phyloP scores from a whole-genome alignment of 2,888 invertebrate species.

The Fragum fragum region DNA sequence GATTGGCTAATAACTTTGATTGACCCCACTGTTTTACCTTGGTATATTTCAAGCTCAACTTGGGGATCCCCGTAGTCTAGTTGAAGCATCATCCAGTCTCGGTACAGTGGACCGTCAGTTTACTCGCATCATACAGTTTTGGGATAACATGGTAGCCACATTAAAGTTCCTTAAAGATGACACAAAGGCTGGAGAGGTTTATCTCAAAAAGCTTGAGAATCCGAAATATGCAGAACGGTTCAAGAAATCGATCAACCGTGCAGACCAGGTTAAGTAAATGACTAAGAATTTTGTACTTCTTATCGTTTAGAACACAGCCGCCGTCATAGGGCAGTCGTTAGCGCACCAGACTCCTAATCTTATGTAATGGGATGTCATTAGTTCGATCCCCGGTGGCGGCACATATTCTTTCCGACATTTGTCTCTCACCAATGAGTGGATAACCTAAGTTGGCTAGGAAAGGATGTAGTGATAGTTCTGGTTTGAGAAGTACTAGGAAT shows the following conservation, averaged over 20 bases:
- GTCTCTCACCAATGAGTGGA: too few relatives aligned
- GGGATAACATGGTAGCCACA: constrained; percentile 48
- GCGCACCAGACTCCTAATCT: too few relatives aligned
- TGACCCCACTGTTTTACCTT: too few relatives aligned
- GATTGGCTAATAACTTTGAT: too few relatives aligned
- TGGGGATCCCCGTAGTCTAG: constrained; percentile 35
- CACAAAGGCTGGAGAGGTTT: constrained; percentile 31
- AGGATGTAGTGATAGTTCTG: too few relatives aligned
- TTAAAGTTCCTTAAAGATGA: constrained; percentile 39
- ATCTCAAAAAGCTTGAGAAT: constrained; percentile 45
- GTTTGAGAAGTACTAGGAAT: too few relatives aligned
- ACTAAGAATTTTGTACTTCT: neutral
- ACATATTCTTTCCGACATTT: too few relatives aligned
- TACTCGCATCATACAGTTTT: constrained; percentile 34
- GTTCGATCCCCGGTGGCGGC: too few relatives aligned
- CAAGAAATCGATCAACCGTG: constrained; percentile 37
- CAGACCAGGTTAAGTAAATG: constrained; percentile 22
- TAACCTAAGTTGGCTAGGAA: too few relatives aligned
- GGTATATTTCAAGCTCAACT: constrained; percentile 30
- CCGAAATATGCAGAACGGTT: constrained; percentile 37
- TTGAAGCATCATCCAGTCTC: constrained; percentile 35
- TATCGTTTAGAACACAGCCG: too few relatives aligned
- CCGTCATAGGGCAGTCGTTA: too few relatives aligned
- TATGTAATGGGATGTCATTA: too few relatives aligned
- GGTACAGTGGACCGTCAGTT: constrained; percentile 45